Evolutionary conservation across 1,140 invertebrate genomes (phyloP), one percentile per base, ranked within the genome.

Genomic region (Leptinotarsa texana): DNA sequence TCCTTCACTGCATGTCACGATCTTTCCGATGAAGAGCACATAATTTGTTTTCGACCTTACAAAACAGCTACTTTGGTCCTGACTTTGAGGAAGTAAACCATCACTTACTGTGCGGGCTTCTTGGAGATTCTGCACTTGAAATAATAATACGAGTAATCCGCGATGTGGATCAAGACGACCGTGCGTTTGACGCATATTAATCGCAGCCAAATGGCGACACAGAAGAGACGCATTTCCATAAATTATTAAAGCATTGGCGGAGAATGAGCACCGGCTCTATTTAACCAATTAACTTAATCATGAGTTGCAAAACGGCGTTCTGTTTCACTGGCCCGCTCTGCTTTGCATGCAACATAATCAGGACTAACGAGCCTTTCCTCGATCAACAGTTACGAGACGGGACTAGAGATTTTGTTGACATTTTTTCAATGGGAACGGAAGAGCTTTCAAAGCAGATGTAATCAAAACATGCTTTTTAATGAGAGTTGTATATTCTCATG

Each of bases 231-330:
- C 68, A 69, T 69, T 69, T 49, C 18, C 68, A 69, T 69, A 49
- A 49, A 49, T 69, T 69, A 69, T 69, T 49, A 15, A 48, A 22
- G 42, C 68, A 21, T 13, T 21, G 13, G 68, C 42, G 21, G 4
- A 51, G 47, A 47, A 69, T 22, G 21, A 21, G 68, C 8, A 27
- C 1, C 47, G 13, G 68, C 17, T 69, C 49, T 69, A 69, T 69
- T 69, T 57, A 69, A 69, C 68, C 68, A 69, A 69, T 69, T 69
- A 69, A 69, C 68, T 48, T 57, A 69, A 69, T 69, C 47, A 49
- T 18, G 48, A 49, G 68, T 49, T 47, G 68, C 68, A 69, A 51
- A 66, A 66, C 63, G 63, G 63, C 63, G 63, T 66, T 66, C 63
- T 51, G 68, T 69, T 49, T 48, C 68, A 47, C 17, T 69, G 68